Conservation (phyloP, 2,113 vertebrate species). For the Ailuropoda melanoleuca region DNA sequence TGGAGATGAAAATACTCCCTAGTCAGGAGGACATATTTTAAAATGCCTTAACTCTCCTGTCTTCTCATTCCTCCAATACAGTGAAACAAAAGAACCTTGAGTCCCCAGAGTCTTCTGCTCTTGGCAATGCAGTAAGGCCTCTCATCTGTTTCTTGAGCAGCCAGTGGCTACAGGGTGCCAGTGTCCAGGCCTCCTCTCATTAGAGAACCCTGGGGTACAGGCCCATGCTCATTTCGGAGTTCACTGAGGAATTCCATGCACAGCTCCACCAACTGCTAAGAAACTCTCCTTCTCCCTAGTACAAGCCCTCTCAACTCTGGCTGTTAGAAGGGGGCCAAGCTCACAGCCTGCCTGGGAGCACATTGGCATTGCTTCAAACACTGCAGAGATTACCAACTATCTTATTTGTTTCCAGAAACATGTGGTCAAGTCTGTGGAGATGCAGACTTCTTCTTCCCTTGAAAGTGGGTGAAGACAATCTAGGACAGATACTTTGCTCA, state of each 20-base stretch:
- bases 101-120: not conserved
- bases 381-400: not conserved
- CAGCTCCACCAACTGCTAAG: not conserved
- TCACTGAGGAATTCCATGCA: not conserved
- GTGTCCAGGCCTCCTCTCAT: not conserved
- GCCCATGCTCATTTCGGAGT: not conserved
- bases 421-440: not conserved
- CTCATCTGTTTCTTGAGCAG: not conserved
- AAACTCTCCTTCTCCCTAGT: not conserved
- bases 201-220: not conserved
- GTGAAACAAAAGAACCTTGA: not conserved
- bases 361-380: not conserved
- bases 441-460: not conserved
- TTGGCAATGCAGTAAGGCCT: not conserved
- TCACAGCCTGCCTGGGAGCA: not conserved
- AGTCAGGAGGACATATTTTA: not conserved
- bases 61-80: conserved; percentile 10
- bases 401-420: not conserved
- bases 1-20: not conserved
- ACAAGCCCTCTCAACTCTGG: not conserved
- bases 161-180: not conserved
- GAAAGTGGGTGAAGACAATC: not conserved
- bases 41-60: not conserved
- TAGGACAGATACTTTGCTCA: not conserved
- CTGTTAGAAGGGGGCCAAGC: not conserved